Conservation (phyloP, 1,140 invertebrate genomes). For the Eumaeus atala region DNA sequence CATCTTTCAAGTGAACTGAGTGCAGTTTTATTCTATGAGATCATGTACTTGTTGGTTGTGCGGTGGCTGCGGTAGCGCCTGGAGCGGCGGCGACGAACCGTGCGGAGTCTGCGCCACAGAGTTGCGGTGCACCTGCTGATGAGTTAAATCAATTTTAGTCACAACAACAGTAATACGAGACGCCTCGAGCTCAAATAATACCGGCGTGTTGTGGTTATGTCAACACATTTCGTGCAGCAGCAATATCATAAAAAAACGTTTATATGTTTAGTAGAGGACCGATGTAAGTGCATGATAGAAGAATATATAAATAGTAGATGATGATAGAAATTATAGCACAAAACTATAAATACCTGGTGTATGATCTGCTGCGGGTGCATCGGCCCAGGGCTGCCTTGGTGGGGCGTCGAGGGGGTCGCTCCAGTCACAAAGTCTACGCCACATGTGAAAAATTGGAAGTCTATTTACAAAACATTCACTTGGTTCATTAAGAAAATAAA, state of each 20-base stretch:
- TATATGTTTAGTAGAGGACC: not conserved
- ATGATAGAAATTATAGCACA: not conserved
- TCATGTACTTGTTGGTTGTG: slow-evolving; percentile 34
- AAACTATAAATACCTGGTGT: slow-evolving; percentile 40
- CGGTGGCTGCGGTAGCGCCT: slow-evolving; percentile 25
- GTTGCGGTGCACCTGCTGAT: slow-evolving; percentile 27
- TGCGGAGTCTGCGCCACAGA: slow-evolving; percentile 27
- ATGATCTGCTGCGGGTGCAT: slow-evolving; percentile 44
- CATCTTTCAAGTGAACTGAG: no score
- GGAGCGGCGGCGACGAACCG: slow-evolving; percentile 45
- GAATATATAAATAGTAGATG: slow-evolving; percentile 6
- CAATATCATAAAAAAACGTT: no score
- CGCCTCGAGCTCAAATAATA: no score
- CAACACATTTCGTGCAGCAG: not conserved
- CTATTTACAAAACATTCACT: not conserved
- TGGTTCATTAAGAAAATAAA: no score
- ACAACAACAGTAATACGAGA: no score
- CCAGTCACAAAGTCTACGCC: slow-evolving; percentile 31
- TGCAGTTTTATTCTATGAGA: no score
- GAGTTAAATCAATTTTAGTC: not conserved
- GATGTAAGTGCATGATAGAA: slow-evolving; percentile 6
- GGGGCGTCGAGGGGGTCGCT: slow-evolving; percentile 22
- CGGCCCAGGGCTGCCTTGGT: slow-evolving; percentile 41
- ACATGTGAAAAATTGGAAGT: not conserved
- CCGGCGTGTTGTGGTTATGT: not conserved